phyloP scores from a whole-genome alignment of 2,797 vertebrate genomes.

The Pampus argenteus region DNA sequence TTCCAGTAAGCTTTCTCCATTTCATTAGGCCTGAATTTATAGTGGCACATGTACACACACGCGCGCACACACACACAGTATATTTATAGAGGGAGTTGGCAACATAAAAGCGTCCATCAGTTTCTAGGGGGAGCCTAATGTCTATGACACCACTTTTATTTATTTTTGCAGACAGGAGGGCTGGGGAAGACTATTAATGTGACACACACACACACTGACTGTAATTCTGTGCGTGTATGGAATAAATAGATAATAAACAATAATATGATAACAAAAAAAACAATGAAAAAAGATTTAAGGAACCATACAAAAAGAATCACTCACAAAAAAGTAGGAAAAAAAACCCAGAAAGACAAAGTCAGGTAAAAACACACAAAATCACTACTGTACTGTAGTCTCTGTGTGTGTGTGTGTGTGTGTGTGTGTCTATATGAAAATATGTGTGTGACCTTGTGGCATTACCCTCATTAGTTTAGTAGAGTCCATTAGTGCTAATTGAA shows the following conservation, averaged over 20 bases:
- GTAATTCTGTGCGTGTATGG: background rate
- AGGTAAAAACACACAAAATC: background rate
- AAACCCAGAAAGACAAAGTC: no score
- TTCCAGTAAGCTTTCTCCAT: constrained; percentile 82
- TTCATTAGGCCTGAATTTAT: constrained; percentile 81
- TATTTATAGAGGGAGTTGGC: constrained; percentile 65
- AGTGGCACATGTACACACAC: constrained; percentile 22
- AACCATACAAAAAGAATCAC: no score
- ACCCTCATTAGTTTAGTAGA: constrained; percentile 56
- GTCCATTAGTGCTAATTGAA: constrained; percentile 74
- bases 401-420: background rate
- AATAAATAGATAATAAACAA: background rate
- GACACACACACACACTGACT: background rate
- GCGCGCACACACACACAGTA: constrained; percentile 5
- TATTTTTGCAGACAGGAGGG: constrained; percentile 53
- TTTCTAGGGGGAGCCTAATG: constrained; percentile 68
- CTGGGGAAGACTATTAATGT: constrained; percentile 67
- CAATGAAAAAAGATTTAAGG: background rate
- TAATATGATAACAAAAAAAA: no score
- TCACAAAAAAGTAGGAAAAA: no score
- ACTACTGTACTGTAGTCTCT: background rate
- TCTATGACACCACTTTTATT: constrained; percentile 64
- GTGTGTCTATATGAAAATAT: constrained; percentile 3
- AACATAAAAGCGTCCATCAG: constrained; percentile 64
- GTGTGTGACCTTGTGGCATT: constrained; percentile 45